Conservation (phyloP, 2,888 invertebrate genomes). For the Diarsia brunnea region DNA sequence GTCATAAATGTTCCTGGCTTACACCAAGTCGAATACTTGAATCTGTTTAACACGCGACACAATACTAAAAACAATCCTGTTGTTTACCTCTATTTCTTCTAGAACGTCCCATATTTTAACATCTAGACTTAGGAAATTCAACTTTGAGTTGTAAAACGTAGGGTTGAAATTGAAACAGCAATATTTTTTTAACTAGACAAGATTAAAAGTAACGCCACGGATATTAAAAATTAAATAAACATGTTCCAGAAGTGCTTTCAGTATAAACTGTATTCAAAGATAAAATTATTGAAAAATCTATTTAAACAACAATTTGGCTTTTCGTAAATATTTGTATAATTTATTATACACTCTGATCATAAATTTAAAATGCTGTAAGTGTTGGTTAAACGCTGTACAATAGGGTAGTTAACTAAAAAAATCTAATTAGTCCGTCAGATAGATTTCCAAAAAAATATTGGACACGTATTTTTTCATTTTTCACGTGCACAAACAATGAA, state of each 20-base stretch:
- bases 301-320: neutral
- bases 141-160: neutral
- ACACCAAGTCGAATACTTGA: slow-evolving; percentile 59
- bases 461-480: no score
- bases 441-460: no score
- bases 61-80: slow-evolving; percentile 62
- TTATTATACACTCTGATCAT: neutral
- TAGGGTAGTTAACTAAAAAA: no score
- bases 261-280: neutral
- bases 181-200: slow-evolving; percentile 41
- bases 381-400: neutral
- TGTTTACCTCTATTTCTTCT: slow-evolving; percentile 36
- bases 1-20: slow-evolving; percentile 55
- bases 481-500: no score
- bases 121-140: neutral
- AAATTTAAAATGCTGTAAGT: neutral
- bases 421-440: no score
- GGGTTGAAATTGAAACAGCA: slow-evolving; percentile 9
- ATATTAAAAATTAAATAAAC: slow-evolving; percentile 43
- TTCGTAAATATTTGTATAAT: neutral
- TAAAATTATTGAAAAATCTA: neutral
- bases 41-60: slow-evolving; percentile 61
- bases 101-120: slow-evolving; percentile 33
- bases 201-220: slow-evolving; percentile 53
- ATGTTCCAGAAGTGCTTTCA: slow-evolving; percentile 42